A percentile compares a stretch with the other conserved stretches of the same genome.
Conservation (phyloP, 1,140 invertebrate species). For the Drosophila sechellia region DNA sequence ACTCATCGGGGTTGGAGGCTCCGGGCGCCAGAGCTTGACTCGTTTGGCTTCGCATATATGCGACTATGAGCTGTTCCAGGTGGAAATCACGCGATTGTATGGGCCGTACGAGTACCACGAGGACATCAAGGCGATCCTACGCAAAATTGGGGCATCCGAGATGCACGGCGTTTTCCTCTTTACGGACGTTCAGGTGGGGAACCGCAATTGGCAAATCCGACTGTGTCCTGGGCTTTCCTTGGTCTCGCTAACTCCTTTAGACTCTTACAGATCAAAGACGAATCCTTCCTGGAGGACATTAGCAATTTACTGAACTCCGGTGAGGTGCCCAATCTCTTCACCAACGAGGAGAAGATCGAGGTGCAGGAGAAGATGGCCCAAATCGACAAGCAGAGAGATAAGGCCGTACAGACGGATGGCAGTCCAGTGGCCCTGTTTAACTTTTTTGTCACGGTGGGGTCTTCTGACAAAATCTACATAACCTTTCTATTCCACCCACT, state of each 20-base stretch:
- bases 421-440: conserved; percentile 96
- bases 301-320: conserved; percentile 97
- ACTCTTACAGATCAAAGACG: conserved; percentile 92
- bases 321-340: conserved; percentile 97
- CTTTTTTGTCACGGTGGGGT: conserved; percentile 90
- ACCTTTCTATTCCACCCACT: too few species aligned
- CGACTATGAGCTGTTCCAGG: conserved; percentile 96
- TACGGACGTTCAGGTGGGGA: conserved; percentile 91
- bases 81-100: conserved; percentile 96
- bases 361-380: conserved; percentile 97
- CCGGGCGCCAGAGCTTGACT: conserved; percentile 95
- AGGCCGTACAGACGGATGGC: conserved; percentile 95
- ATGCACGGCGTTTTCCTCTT: conserved; percentile 96
- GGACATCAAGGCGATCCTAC: conserved; percentile 93
- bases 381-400: conserved; percentile 95
- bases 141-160: conserved; percentile 92
- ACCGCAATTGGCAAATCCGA: conserved; percentile 25
- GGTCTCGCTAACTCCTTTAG: conserved; percentile 39
- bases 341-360: conserved; percentile 94
- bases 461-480: neutral
- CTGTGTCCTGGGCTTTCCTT: conserved; percentile 3
- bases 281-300: conserved; percentile 96
- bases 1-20: conserved; percentile 95
- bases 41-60: conserved; percentile 96
- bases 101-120: conserved; percentile 94